Percentiles rank a stretch among this genome's conserved stretches.
Evolutionary conservation across 2,113 vertebrate genomes (phyloP).

Genomic region (Neotragus pygmaeus): DNA sequence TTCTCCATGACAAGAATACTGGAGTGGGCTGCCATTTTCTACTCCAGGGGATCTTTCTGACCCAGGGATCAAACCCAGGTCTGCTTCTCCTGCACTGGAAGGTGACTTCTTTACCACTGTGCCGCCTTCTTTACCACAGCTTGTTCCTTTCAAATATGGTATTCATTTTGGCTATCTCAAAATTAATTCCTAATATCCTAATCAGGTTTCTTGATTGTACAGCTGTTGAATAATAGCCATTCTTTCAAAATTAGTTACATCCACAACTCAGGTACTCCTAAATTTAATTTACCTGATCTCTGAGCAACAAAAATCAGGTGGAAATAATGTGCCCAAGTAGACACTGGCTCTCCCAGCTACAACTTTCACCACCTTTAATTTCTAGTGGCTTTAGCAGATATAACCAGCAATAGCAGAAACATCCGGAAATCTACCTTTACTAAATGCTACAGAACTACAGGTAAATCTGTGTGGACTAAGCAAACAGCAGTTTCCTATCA

Average conservation of each 20-base stretch:
- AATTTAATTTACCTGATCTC: background rate
- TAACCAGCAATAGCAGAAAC: background rate
- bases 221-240: background rate
- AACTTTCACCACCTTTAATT: background rate
- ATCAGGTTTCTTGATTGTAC: background rate
- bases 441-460: background rate
- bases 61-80: background rate
- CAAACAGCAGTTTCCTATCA: background rate
- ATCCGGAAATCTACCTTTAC: background rate
- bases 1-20: background rate
- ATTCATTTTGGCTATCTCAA: background rate
- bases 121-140: background rate
- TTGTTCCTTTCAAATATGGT: background rate
- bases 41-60: background rate
- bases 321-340: background rate
- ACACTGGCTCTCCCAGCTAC: background rate
- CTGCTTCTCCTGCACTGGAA: background rate
- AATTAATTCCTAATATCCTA: background rate
- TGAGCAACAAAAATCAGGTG: background rate
- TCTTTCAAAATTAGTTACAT: background rate
- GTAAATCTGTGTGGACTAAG: background rate
- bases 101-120: background rate
- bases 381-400: background rate
- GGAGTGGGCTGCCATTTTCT: background rate
- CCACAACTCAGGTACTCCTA: background rate